These are phyloP conservation scores for Tridacna gigas DNA, from an alignment of 2,888 invertebrate genomes.

Conservation along the genomic window DNA sequence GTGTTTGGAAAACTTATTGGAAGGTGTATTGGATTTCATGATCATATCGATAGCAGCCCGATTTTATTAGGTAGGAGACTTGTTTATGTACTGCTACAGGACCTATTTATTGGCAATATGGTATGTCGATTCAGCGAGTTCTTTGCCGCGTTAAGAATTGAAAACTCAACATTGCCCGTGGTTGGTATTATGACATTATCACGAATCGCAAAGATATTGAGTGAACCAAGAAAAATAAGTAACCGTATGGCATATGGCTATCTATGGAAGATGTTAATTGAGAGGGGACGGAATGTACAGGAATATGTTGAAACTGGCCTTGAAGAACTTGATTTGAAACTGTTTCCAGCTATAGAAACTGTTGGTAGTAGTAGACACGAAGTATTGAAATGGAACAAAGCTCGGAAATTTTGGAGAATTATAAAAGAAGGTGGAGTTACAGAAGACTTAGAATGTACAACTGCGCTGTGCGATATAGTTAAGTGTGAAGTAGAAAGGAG, in stretches of 20 bases:
- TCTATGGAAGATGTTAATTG: slow-evolving; percentile 15
- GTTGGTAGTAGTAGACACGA: background rate
- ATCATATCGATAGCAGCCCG: slow-evolving; percentile 1
- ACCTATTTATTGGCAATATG: slow-evolving; percentile 31
- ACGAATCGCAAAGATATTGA: slow-evolving; percentile 2
- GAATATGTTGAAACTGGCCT: slow-evolving; percentile 25
- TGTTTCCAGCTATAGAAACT: slow-evolving; percentile 36
- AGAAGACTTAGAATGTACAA: background rate
- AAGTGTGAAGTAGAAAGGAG: slow-evolving; percentile 38
- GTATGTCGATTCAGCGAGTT: slow-evolving; percentile 34
- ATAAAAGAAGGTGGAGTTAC: background rate
- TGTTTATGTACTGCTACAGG: slow-evolving; percentile 26
- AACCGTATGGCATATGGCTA: slow-evolving; percentile 11
- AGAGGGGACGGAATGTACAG: background rate
- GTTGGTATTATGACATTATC: slow-evolving; percentile 9
- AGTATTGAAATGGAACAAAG: background rate
- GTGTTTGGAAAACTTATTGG: background rate
- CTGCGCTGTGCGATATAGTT: slow-evolving; percentile 14
- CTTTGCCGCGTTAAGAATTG: slow-evolving; percentile 1
- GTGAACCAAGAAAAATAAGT: slow-evolving; percentile 7
- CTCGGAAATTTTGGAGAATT: slow-evolving; percentile 34
- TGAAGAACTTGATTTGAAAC: slow-evolving; percentile 17
- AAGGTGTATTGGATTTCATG: slow-evolving; percentile 1
- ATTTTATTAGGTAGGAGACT: slow-evolving; percentile 2
- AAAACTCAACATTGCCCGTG: background rate